phyloP scores from a whole-genome alignment of 2,113 vertebrate species.

The Menura novaehollandiae region DNA sequence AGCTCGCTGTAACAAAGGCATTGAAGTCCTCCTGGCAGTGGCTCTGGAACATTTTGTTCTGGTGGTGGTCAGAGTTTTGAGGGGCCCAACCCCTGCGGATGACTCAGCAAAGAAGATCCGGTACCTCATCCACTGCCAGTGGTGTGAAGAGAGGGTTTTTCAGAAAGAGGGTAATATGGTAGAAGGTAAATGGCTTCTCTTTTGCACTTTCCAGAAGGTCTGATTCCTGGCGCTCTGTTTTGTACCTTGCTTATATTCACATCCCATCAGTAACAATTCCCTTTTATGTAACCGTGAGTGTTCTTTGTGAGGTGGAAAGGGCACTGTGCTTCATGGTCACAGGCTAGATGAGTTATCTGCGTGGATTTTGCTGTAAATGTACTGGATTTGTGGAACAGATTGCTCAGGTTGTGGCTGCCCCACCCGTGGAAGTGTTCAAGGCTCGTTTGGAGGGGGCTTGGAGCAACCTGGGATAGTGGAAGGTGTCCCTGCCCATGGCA shows the following conservation, averaged over 20 bases:
- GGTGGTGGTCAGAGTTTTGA: slow-evolving; percentile 89
- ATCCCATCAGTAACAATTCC: neutral
- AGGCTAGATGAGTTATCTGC: neutral
- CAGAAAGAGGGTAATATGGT: slow-evolving; percentile 88
- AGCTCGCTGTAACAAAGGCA: slow-evolving; percentile 94
- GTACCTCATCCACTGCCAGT: slow-evolving; percentile 93
- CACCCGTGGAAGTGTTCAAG: neutral
- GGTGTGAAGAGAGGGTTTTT: slow-evolving; percentile 96
- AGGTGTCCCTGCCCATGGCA: neutral
- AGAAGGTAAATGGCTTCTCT: slow-evolving; percentile 79
- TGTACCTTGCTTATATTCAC: neutral
- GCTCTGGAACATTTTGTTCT: slow-evolving; percentile 95
- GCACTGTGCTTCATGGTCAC: neutral
- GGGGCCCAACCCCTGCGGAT: slow-evolving; percentile 88
- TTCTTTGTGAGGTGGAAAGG: neutral
- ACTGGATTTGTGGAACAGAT: neutral
- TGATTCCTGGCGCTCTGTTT: neutral
- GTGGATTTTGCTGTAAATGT: neutral
- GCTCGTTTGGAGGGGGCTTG: fast-evolving
- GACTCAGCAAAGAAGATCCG: slow-evolving; percentile 85
- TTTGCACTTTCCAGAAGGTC: neutral
- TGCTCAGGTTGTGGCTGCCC: neutral
- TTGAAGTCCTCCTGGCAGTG: slow-evolving; percentile 91
- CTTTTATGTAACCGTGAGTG: neutral
- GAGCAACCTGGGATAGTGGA: neutral